phyloP scores from a whole-genome alignment of 2,888 invertebrate genomes.

The Ophraella communa region DNA sequence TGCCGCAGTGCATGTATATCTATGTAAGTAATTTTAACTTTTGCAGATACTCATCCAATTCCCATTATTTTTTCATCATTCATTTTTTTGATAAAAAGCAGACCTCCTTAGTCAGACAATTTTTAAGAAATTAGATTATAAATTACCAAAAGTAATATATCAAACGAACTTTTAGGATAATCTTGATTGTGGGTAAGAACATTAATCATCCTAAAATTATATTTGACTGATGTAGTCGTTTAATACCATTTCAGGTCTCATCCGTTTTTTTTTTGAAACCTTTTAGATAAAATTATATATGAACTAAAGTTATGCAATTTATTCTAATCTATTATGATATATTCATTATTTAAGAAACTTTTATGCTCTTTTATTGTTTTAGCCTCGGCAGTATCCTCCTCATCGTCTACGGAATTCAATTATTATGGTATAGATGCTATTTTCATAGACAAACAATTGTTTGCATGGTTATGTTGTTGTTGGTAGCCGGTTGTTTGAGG shows the following conservation, averaged over 20 bases:
- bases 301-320: background rate
- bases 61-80: background rate
- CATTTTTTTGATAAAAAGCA: background rate
- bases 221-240: slow-evolving; percentile 9
- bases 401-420: slow-evolving; percentile 76
- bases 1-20: no score
- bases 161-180: slow-evolving; percentile 4
- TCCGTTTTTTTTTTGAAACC: no score
- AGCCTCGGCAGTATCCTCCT: slow-evolving; percentile 83
- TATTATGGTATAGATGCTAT: slow-evolving; percentile 66
- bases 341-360: no score
- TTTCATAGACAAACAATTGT: slow-evolving; percentile 62
- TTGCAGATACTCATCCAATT: background rate
- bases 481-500: slow-evolving; percentile 70
- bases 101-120: background rate
- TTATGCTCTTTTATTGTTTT: slow-evolving; percentile 52
- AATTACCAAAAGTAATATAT: slow-evolving; percentile 11
- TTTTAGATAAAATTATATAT: background rate
- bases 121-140: slow-evolving; percentile 10
- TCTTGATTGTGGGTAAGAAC: slow-evolving; percentile 7
- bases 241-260: slow-evolving; percentile 2
- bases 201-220: slow-evolving; percentile 10
- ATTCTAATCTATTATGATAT: background rate
- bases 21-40: background rate
- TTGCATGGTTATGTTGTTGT: slow-evolving; percentile 64